Base-by-base conservation (phyloP, 2,113 vertebrate species). In the Seriola aureovittata region DNA sequence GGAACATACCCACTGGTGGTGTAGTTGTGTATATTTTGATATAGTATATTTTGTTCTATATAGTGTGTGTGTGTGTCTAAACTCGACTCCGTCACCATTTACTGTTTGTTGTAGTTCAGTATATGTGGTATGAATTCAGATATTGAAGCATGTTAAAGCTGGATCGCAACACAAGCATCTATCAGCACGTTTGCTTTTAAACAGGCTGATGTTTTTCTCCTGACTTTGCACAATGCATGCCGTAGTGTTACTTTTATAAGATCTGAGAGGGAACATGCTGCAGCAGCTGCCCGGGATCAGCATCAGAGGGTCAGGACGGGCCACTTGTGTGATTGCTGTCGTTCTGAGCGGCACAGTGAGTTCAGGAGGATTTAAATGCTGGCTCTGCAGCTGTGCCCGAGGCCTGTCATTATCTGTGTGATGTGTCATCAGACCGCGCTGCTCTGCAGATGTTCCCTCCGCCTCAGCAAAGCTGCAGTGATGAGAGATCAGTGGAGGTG, bases 391-490 rank as follows among this genome's bases (percentile, higher is more conserved):
- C 93, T 93, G 93, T 62, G 85, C 84, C 54, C 48, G 38, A 88
- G 84, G 87, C 88, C 90, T 93, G 92, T 91, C 86, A 94, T 95
- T 94, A 93, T 88, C 88, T 73, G 75, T 71, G 83, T 25, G 87
- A 90, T 92, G 92, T 93, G 92, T 94, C 93, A 92, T 91, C 86
- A 82, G 74, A 65, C 71, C 71, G 71, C 52, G 77, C 73, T 42
- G 83, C 74, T 82, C 82, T 85, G 83, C 92, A 93, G 92, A 93
- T 94, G 92, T 93, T 93, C 84, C 80, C 60, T 55, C 72, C 80
- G 87, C 82, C 75, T 59, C 71, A 46, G 58, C 80, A 52, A 70
- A 74, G 71, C 66, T 36, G 0, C 67, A 65, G 42, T 4, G 75
- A 46, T 75, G 86, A 91, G 25, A 81, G 92, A 90, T 80, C 78